These are phyloP conservation scores for Alsophila aescularia DNA, from an alignment of 2,888 invertebrate genomes.

Conservation along the genomic window DNA sequence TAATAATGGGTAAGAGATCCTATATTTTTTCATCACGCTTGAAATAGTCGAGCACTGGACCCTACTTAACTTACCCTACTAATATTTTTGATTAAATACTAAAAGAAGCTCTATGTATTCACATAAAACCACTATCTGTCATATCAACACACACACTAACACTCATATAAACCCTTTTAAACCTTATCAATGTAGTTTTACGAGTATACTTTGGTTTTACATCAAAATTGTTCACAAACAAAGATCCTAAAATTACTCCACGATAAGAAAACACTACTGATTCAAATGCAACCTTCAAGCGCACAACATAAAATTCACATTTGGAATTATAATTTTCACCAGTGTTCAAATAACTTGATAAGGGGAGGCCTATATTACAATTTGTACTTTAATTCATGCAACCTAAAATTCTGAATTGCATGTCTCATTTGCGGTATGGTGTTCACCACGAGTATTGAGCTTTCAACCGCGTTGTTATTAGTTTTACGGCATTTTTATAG, in stretches of 20 bases:
- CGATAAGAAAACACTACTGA: not conserved
- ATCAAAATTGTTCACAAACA: not conserved
- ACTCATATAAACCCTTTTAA: no score
- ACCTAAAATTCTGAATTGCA: constrained; percentile 19
- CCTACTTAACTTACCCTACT: no score
- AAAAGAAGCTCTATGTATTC: no score
- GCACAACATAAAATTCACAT: constrained; percentile 11
- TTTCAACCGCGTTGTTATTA: constrained; percentile 56
- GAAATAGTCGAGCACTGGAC: no score
- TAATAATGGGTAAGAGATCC: no score
- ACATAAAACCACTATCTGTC: no score
- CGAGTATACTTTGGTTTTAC: not conserved
- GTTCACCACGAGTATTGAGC: constrained; percentile 34
- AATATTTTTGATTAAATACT: no score
- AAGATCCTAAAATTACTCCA: not conserved
- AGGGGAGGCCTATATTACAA: constrained; percentile 3
- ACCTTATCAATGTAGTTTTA: not conserved
- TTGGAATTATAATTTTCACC: not conserved
- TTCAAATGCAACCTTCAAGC: constrained; percentile 5
- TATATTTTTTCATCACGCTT: no score
- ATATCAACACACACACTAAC: not conserved
- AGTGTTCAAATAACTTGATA: constrained; percentile 19
- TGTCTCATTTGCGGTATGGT: constrained; percentile 9
- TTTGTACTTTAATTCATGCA: constrained; percentile 4
- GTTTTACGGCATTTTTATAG: constrained; percentile 64